Base-by-base conservation (phyloP, 2,113 vertebrate genomes). In the Oenanthe oenanthe region DNA sequence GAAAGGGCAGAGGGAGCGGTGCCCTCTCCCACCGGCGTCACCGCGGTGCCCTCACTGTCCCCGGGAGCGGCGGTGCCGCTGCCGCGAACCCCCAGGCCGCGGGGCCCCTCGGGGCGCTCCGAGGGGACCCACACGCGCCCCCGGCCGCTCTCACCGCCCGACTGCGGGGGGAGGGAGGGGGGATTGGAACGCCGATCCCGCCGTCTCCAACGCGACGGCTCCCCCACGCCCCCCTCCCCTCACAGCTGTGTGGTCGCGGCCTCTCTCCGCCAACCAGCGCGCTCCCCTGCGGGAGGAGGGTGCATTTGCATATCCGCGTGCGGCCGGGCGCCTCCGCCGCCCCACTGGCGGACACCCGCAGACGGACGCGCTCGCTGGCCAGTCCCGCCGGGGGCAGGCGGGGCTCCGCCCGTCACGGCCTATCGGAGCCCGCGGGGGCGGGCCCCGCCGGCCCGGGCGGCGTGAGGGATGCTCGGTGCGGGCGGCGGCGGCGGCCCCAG, bases 401-500 rank as follows among this genome's bases (percentile, higher is more conserved):
- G 38, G 8, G 36, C 40, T 7, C 4, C 5, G 7, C 7, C 12
- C 1, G 4, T 2, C 5, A 0, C 15, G n/a, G 21, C 97, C 96
- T 93, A 89, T 97, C 57, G 80, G 31, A 66, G 70, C 9, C 13
- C 10, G 50, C 4, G 10, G 9, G 61, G 54, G 74, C 21, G 34
- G 22, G 21, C 5, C 38, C 28, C 40, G 57, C 34, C 29, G 48
- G 54, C 1, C 47, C 63, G 19, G 63, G 80, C 89, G 95, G 76
- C 43, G 92, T 42, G 50, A 63, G 94, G 48, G 47, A 79, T 88
- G 95, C 75, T 57, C 31, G 54, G 88, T 87, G 93, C 65, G 78
- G 71, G 71, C 8, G 12, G 84, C 13, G 12, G 85, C 9, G 83
- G 85, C 31, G 75, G 76, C 22, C 17, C 1, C 12, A 8, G 66